Evolutionary conservation across 2,888 invertebrate genomes (phyloP).

Genomic region (Bugula neritina): DNA sequence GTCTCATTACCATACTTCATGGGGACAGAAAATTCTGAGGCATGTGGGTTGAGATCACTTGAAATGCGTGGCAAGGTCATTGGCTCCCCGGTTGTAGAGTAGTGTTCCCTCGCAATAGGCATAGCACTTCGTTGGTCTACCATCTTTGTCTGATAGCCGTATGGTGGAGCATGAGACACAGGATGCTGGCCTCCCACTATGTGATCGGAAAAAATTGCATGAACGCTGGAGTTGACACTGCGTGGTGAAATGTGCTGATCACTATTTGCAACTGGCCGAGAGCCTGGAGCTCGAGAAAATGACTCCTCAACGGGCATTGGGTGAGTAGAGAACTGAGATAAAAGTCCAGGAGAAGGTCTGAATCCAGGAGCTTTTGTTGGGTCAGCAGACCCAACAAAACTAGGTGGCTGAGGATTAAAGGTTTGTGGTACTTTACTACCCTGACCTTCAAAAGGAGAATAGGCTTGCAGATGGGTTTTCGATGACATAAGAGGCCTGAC

Average conservation of each 20-base stretch:
- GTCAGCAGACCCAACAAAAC: neutral
- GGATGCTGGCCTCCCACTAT: neutral
- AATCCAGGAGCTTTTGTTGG: constrained; percentile 19
- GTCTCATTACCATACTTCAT: neutral
- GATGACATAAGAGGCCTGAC: neutral
- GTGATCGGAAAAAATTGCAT: neutral
- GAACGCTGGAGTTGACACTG: neutral
- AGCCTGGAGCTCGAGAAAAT: constrained; percentile 40
- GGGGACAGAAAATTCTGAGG: constrained; percentile 68
- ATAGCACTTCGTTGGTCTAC: neutral
- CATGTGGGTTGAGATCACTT: constrained; percentile 69
- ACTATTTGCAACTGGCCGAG: constrained; percentile 33
- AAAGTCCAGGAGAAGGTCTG: neutral
- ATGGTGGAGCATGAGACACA: neutral
- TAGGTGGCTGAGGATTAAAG: neutral
- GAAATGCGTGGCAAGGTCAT: constrained; percentile 53
- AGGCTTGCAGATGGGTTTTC: neutral
- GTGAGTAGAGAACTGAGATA: neutral
- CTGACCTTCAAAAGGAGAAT: constrained; percentile 6
- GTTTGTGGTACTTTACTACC: neutral
- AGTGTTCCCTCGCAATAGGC: constrained; percentile 40
- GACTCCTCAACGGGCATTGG: constrained; percentile 29
- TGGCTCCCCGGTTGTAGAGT: constrained; percentile 48
- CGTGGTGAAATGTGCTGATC: constrained; percentile 24
- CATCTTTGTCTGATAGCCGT: constrained; percentile 21